Conservation (phyloP, 2,113 vertebrate species). For the Electrona antarctica region DNA sequence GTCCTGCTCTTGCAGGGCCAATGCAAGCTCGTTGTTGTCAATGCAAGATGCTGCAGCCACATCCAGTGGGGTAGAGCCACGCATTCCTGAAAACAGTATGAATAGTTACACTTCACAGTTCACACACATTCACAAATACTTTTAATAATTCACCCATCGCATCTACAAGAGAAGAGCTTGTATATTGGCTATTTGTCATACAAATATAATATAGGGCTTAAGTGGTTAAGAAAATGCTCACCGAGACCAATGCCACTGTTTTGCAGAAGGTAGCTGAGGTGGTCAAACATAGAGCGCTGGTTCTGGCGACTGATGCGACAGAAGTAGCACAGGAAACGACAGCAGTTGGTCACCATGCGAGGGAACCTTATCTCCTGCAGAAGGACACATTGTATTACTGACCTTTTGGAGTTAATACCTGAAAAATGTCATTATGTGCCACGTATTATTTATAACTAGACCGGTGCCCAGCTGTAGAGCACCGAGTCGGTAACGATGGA, state of each 20-base stretch:
- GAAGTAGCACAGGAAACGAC: constrained; percentile 94
- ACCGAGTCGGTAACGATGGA: too few species aligned
- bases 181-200: neutral
- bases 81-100: constrained; percentile 81
- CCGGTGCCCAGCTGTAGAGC: too few species aligned
- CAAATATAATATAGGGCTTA: neutral
- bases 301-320: constrained; percentile 94
- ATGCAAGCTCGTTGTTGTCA: constrained; percentile 92
- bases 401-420: neutral
- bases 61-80: constrained; percentile 91
- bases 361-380: constrained; percentile 91
- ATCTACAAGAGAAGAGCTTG: neutral
- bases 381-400: neutral
- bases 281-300: constrained; percentile 94
- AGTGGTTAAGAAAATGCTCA: constrained; percentile 59
- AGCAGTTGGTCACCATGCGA: constrained; percentile 95
- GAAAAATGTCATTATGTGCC: too few species aligned
- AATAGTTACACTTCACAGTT: too few species aligned
- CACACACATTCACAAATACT: too few species aligned
- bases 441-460: too few species aligned
- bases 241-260: constrained; percentile 93
- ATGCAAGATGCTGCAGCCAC: constrained; percentile 94
- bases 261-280: constrained; percentile 90
- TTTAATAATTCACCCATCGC: neutral
- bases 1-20: constrained; percentile 93